A percentile compares a stretch with the other conserved stretches of the same genome.
Conservation (phyloP, 2,113 vertebrate genomes). For the Axis porcinus region DNA sequence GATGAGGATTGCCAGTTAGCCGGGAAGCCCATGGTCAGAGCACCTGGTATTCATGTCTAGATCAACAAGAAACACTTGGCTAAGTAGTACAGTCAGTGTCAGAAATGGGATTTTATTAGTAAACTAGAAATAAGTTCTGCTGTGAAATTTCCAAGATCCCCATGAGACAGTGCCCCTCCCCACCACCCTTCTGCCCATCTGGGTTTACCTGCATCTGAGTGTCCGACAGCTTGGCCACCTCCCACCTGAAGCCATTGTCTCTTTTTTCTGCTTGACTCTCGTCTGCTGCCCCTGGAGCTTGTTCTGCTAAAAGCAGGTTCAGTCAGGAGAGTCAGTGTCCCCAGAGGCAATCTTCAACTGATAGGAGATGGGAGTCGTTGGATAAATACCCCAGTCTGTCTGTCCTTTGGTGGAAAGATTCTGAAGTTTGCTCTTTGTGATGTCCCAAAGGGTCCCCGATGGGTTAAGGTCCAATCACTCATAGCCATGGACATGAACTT, state of each 20-base stretch:
- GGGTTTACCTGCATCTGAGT: background rate
- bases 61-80: background rate
- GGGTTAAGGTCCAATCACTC: background rate
- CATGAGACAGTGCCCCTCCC: accelerated
- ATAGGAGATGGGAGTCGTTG: background rate
- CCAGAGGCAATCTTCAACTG: background rate
- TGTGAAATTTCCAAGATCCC: background rate
- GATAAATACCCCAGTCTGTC: background rate
- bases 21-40: background rate
- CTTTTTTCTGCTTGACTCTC: background rate
- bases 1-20: background rate
- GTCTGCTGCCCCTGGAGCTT: background rate
- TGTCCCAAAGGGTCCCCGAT: background rate
- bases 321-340: background rate
- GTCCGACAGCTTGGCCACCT: background rate
- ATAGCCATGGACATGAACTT: background rate
- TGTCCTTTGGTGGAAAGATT: background rate
- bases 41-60: background rate
- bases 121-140: background rate
- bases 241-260: background rate
- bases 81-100: background rate
- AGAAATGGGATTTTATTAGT: background rate
- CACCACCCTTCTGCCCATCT: background rate
- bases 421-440: background rate
- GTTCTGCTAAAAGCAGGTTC: background rate